Conservation (phyloP, 2,888 invertebrate genomes). For the Lamellibrachia columna region DNA sequence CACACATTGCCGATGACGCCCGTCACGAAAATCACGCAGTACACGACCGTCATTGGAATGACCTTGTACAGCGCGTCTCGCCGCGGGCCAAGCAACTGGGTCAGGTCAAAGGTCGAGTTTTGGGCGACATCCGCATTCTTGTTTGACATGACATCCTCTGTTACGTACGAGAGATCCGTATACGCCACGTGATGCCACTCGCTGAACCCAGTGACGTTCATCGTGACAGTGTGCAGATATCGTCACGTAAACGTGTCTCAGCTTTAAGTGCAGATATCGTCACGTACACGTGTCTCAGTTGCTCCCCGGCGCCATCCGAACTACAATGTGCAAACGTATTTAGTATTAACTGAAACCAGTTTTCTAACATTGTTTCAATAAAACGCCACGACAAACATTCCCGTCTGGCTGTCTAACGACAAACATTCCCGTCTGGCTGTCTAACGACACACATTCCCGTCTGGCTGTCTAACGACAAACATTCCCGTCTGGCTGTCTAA, state of each 20-base stretch:
- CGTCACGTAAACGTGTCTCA: neutral
- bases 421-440: too few relatives aligned
- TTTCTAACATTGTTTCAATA: too few relatives aligned
- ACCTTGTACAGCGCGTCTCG: slow-evolving; percentile 37
- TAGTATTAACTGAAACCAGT: neutral
- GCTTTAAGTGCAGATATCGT: neutral
- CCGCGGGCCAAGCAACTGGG: slow-evolving; percentile 36
- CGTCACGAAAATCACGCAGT: slow-evolving; percentile 78
- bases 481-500: too few relatives aligned
- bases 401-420: too few relatives aligned
- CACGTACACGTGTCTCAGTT: neutral
- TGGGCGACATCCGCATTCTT: neutral
- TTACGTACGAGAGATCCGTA: neutral
- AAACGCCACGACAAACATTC: too few relatives aligned
- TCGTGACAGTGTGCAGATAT: neutral
- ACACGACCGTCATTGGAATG: slow-evolving; percentile 63
- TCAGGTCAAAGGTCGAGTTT: neutral
- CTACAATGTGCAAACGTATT: neutral
- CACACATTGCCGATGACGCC: slow-evolving; percentile 85
- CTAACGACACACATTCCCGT: too few relatives aligned
- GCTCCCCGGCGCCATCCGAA: neutral
- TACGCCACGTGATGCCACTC: neutral
- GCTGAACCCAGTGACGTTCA: neutral
- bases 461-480: too few relatives aligned
- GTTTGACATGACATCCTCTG: neutral